Conservation (phyloP, 2,113 vertebrate species). For the Seriola aureovittata region DNA sequence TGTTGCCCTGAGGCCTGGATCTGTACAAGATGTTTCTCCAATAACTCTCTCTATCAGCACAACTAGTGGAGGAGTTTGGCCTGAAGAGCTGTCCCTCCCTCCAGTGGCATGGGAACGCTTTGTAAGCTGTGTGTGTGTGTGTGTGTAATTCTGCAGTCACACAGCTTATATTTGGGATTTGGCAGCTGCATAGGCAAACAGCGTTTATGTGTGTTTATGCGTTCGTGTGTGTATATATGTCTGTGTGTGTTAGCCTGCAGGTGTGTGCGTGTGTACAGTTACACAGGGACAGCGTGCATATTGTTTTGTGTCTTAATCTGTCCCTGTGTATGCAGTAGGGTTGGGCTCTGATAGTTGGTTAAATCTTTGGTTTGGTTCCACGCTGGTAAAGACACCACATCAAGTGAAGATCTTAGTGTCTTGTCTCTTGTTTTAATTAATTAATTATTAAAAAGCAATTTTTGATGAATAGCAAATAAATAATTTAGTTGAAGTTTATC, state of each 20-base stretch:
- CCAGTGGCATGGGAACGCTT: conserved; percentile 30
- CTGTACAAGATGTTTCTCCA: conserved; percentile 58
- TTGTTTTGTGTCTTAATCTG: not conserved
- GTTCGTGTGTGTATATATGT: not conserved
- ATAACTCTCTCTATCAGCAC: conserved; percentile 56
- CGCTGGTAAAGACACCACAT: not conserved
- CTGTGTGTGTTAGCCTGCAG: not conserved
- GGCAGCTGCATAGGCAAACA: not conserved
- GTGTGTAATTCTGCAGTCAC: conserved; percentile 9
- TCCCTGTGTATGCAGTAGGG: not conserved
- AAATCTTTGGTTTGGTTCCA: not conserved
- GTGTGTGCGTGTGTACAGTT: not conserved
- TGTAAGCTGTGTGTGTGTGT: not conserved
- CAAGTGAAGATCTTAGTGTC: not conserved
- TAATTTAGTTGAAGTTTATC: not conserved
- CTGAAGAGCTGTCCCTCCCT: conserved; percentile 10
- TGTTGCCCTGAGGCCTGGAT: conserved; percentile 43
- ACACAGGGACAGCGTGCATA: not conserved
- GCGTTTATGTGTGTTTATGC: not conserved
- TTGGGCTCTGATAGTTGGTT: not conserved
- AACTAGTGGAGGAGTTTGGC: conserved; percentile 43
- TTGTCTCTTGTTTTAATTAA: not conserved
- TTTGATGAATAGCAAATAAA: not conserved
- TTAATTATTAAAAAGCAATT: not conserved
- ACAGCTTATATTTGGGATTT: not conserved